Conservation (phyloP, 2,888 invertebrate species). For the Mesorhabditis sp. region DNA sequence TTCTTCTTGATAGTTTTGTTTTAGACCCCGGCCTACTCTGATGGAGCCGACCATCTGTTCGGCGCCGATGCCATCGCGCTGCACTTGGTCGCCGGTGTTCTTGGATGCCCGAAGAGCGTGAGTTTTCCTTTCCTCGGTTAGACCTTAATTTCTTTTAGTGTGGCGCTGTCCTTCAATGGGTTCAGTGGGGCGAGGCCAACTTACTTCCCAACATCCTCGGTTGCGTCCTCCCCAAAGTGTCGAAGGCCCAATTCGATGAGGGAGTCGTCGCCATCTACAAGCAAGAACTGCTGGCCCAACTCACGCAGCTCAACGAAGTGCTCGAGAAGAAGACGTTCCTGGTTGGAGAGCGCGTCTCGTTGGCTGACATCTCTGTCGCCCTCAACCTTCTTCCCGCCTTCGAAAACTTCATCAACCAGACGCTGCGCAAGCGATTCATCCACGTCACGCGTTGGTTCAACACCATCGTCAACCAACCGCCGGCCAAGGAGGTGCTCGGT, state of each 20-base stretch:
- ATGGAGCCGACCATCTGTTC: constrained; percentile 49
- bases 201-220: constrained; percentile 87
- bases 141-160: constrained; percentile 17
- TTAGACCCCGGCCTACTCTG: constrained; percentile 52
- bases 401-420: constrained; percentile 60
- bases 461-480: constrained; percentile 82
- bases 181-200: constrained; percentile 80
- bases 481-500: constrained; percentile 75
- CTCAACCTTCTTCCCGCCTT: constrained; percentile 82
- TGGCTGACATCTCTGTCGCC: constrained; percentile 88
- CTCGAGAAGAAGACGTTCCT: constrained; percentile 81
- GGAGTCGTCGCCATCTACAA: constrained; percentile 58
- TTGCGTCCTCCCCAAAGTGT: constrained; percentile 93
- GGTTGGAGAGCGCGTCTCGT: constrained; percentile 84
- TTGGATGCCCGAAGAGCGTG: neutral
- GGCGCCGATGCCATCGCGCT: constrained; percentile 54
- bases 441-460: constrained; percentile 80
- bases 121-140: neutral
- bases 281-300: constrained; percentile 65
- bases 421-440: too few species aligned
- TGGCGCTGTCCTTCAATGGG: constrained; percentile 85
- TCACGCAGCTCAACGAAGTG: constrained; percentile 75
- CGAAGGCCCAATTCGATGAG: constrained; percentile 60
- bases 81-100: constrained; percentile 29
- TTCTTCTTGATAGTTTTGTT: constrained; percentile 12